phyloP scores from a whole-genome alignment of 2,888 invertebrate genomes.

The Cactoblastis cactorum region DNA sequence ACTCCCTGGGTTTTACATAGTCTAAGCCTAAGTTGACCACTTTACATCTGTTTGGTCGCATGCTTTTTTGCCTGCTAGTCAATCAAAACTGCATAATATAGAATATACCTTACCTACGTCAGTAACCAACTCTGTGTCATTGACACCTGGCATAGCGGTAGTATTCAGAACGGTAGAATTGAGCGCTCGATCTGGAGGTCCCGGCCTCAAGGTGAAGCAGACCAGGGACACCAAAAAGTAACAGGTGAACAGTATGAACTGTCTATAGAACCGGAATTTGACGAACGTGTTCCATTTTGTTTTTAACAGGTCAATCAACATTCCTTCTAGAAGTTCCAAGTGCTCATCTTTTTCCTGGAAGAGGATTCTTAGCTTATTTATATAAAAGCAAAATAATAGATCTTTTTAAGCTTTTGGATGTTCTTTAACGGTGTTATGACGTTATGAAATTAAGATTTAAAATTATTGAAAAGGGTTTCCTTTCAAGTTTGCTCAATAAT shows the following conservation, averaged over 20 bases:
- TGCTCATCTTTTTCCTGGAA: conserved; percentile 95
- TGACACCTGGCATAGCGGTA: conserved; percentile 43
- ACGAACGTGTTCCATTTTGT: conserved; percentile 99
- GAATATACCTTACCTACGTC: conserved; percentile 46
- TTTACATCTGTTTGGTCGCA: too few relatives aligned
- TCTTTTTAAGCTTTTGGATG: too few relatives aligned
- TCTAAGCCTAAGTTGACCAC: too few relatives aligned
- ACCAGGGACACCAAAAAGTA: conserved; percentile 94
- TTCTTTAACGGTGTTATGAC: too few relatives aligned
- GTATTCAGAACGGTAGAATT: conserved; percentile 56
- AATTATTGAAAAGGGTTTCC: too few relatives aligned
- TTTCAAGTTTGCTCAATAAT: too few relatives aligned
- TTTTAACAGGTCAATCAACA: conserved; percentile 94
- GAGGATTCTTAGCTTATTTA: too few relatives aligned
- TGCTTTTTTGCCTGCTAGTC: too few relatives aligned
- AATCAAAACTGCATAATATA: not conserved
- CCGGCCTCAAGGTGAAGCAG: conserved; percentile 94
- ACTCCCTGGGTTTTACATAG: too few relatives aligned
- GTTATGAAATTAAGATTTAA: too few relatives aligned
- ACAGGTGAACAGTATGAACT: conserved; percentile 93
- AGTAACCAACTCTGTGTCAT: conserved; percentile 50
- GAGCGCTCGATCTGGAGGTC: conserved; percentile 81
- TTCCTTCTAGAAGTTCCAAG: conserved; percentile 95
- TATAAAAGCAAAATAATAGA: too few relatives aligned
- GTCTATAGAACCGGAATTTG: conserved; percentile 94